A percentile compares a stretch with the other conserved stretches of the same genome.
These are phyloP conservation scores for Trichogramma dendrolimi DNA, from an alignment of 2,888 invertebrate species.

Conservation along the genomic window DNA sequence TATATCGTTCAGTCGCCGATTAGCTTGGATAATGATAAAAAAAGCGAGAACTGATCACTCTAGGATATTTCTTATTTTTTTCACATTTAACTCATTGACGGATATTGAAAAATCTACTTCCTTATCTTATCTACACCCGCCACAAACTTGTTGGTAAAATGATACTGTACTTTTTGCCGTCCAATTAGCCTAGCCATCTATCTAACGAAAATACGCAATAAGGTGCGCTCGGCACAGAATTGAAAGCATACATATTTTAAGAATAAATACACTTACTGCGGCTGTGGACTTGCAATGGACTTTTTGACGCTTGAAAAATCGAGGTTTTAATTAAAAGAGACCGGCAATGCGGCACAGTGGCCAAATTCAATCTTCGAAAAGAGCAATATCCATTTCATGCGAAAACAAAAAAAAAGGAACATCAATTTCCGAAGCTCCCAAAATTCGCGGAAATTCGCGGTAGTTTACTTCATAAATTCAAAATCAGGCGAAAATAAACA, in stretches of 20 bases:
- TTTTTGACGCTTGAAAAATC: neutral
- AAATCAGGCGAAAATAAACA: constrained; percentile 22
- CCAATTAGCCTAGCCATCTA: constrained; percentile 2
- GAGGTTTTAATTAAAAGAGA: constrained; percentile 12
- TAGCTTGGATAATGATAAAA: too few relatives aligned
- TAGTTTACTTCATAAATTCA: constrained; percentile 19
- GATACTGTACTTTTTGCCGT: neutral
- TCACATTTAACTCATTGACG: too few relatives aligned
- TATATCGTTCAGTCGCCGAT: too few relatives aligned
- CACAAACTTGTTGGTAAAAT: too few relatives aligned
- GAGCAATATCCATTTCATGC: constrained; percentile 13
- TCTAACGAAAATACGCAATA: neutral
- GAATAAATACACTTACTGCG: too few relatives aligned
- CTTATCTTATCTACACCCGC: too few relatives aligned
- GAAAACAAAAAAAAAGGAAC: neutral
- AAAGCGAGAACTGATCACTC: too few relatives aligned
- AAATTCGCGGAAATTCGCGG: constrained; percentile 8
- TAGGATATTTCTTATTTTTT: too few relatives aligned
- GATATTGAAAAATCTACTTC: too few relatives aligned
- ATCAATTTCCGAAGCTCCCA: neutral
- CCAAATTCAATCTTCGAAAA: constrained; percentile 8
- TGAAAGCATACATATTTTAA: too few relatives aligned
- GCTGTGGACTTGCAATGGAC: too few relatives aligned
- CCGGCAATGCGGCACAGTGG: neutral
- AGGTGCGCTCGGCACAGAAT: too few relatives aligned